Evolutionary conservation across 1,140 invertebrate species (phyloP), one percentile per base, ranked within the genome.

Genomic region (Drosophila ficusphila): DNA sequence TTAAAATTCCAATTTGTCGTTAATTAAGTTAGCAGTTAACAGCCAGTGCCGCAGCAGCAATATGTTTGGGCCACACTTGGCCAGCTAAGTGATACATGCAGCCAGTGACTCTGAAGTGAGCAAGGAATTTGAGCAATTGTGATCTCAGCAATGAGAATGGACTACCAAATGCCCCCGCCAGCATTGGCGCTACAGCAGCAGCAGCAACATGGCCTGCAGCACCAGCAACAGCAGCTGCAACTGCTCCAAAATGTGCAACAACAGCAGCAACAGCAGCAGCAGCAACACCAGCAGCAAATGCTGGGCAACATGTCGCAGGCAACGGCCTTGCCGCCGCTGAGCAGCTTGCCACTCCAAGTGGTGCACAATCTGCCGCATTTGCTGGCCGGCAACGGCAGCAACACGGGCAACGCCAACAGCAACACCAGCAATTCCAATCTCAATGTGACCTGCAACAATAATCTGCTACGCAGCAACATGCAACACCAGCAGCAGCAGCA

Each of bases 141-240:
- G 74, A 73, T 54, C 81, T 76, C 72, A 58, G 77, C 62, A 64
- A 90, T 90, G 79, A 91, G 88, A 82, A 93, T 93, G 92, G 92
- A 93, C 85, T 93, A 93, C 86, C 92, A 93, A 90, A 90, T 92
- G 83, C 92, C 91, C 34, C 81, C 89, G 83, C 92, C 92, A 79
- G 61, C 76, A 69, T 48, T 86, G 90, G 79, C 90, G 29, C 65
- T 91, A 54, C 89, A 85, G 21, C 79, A 89, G 42, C 86, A 39
- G 11, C 70, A 72, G 16, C 76, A 77, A 4, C 79, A 79, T 52
- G 61, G 38, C 4, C 36, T 79, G 64, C 82, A 88, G 29, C 89
- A 71, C 41, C 79, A 85, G 9, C 79, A 83, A 31, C 83, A 85
- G 62, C 81, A 86, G 42, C 51, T 86, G 75, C 79, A 85, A 57